Conservation (phyloP, 2,888 invertebrate genomes). For the Pantelozetes paolii region DNA sequence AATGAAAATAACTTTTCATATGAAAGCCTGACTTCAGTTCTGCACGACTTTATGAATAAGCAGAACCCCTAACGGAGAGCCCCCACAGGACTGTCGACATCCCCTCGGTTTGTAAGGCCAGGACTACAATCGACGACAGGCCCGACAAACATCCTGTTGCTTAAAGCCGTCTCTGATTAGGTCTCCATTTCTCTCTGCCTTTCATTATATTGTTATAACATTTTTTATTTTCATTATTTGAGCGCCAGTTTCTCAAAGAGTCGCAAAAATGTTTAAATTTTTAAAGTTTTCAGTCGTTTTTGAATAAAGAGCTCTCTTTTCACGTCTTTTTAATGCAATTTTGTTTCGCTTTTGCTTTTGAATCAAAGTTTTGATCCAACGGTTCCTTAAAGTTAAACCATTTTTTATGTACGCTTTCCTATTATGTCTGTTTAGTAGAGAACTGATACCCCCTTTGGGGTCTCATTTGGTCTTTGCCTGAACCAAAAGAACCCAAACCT, state of each 20-base stretch:
- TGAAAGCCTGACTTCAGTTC: neutral
- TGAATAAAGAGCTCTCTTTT: neutral
- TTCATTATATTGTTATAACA: neutral
- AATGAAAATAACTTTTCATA: neutral
- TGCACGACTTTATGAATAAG: neutral
- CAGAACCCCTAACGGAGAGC: neutral
- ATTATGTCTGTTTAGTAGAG: neutral
- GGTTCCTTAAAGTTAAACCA: neutral
- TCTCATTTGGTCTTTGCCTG: neutral
- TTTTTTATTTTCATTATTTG: neutral
- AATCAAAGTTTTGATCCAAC: neutral
- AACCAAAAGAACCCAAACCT: neutral
- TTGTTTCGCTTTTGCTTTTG: neutral
- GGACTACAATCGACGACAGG: neutral
- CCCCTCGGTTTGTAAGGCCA: neutral
- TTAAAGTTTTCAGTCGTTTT: neutral
- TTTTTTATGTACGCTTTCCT: neutral
- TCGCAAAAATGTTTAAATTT: neutral
- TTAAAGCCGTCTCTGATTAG: neutral
- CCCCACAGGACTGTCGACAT: neutral
- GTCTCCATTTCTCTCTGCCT: neutral
- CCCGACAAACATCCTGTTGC: slow-evolving; percentile 26
- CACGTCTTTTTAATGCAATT: neutral
- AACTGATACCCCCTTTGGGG: neutral
- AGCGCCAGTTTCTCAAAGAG: neutral